Base-by-base conservation (phyloP, 2,888 invertebrate species). In the Mesoligia furuncula region DNA sequence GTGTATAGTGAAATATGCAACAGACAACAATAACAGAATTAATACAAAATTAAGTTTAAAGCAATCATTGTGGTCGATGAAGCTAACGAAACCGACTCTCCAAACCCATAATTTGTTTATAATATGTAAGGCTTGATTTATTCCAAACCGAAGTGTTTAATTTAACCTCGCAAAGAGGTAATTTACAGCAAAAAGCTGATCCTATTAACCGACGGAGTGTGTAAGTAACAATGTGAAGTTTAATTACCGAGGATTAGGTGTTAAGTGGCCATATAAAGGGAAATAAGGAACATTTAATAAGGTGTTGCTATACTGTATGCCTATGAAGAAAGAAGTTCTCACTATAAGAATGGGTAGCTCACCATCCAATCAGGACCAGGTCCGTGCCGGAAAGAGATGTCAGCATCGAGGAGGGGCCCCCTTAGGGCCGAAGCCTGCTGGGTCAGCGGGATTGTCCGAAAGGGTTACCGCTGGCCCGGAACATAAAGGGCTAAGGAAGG, bases 161-260 rank as follows among this genome's bases (percentile, higher is more conserved):
- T 77, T 77, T 64, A 81, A 81, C 39, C 31, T 54, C 8, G 17
- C 42, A 39, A 75, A 67, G 59, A 75, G 45, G 54, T 81, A 89
- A 64, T 73, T 42, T 67, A 67, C 27, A 48, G 39, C 48, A n/a
- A 48, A 73, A 73, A 36, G 39, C 45, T n/a, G 54, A 51, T 65
- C 73, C 74, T 79, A 73, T 80, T 79, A 74, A 79, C 65, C 6
- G 31, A 27, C 20, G 65, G 73, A 73, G 65, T 80, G 36, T 80
- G 62, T 73, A 73, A 31, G 39, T 79, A 80, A 73, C 64, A 73
- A 51, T 64, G 57, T 31, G n/a, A 65, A 80, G 65, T 73, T 73
- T 73, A 80, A 73, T 57, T 73, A 65, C 27, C 24, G 15, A 61
- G 71, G 59, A 71, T 80, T 77, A 54, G 42, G 39, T 73, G 54